Percentiles rank a stretch among this genome's conserved stretches.
Evolutionary conservation across 1,140 invertebrate genomes (phyloP).

Genomic region (Vollenhovia emeryi): DNA sequence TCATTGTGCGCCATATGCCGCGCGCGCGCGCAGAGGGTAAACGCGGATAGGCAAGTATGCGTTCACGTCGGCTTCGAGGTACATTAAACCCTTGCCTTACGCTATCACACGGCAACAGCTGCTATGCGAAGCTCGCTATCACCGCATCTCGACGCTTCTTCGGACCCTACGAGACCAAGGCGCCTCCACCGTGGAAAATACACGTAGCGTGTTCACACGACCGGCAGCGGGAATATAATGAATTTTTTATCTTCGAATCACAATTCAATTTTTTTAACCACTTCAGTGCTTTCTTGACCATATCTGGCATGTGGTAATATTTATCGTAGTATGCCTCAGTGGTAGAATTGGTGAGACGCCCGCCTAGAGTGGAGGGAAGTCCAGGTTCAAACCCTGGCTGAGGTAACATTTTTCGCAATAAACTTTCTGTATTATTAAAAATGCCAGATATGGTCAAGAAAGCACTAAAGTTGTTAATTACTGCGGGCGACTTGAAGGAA

Average conservation of each 20-base stretch:
- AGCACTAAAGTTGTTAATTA: too few species aligned
- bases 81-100: constrained; percentile 77
- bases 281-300: too few species aligned
- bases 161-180: constrained; percentile 35
- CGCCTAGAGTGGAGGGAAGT: too few species aligned
- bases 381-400: too few species aligned
- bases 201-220: constrained; percentile 6
- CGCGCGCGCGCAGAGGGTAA: constrained; percentile 66
- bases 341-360: too few species aligned
- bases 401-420: too few species aligned
- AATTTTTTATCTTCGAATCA: neutral
- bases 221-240: neutral
- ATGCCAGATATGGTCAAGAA: too few species aligned
- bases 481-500: too few species aligned
- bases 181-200: constrained; percentile 19
- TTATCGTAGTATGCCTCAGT: too few species aligned
- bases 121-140: constrained; percentile 78
- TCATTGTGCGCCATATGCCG: constrained; percentile 74
- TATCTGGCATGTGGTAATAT: too few species aligned
- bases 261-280: neutral
- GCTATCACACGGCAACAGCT: constrained; percentile 79
- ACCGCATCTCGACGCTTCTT: constrained; percentile 73
- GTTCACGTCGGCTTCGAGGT: constrained; percentile 72
- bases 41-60: constrained; percentile 73
- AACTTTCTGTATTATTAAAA: too few species aligned